phyloP scores from a whole-genome alignment of 2,113 vertebrate species.

The Alces alces region DNA sequence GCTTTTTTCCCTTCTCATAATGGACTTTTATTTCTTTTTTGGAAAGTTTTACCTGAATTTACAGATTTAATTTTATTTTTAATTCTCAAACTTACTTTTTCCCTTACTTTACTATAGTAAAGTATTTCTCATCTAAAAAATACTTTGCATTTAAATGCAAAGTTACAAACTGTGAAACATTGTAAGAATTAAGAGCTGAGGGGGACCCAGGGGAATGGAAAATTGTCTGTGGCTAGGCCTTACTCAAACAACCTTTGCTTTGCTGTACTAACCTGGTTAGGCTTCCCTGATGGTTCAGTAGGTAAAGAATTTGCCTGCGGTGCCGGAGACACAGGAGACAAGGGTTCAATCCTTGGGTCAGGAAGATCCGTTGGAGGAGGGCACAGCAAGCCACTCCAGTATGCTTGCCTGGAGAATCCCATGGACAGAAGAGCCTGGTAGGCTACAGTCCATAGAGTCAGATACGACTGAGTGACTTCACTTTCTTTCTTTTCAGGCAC shows the following conservation, averaged over 20 bases:
- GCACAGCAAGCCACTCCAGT: neutral
- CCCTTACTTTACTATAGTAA: neutral
- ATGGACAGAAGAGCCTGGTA: neutral
- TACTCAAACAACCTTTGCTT: neutral
- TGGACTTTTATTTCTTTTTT: neutral
- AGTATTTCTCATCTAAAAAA: neutral
- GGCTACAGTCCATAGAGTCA: neutral
- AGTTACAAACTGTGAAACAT: neutral
- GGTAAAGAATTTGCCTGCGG: neutral
- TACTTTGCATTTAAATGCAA: neutral
- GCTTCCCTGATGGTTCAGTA: neutral
- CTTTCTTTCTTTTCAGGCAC: neutral
- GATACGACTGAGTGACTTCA: neutral
- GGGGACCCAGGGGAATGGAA: neutral
- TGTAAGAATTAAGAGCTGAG: neutral
- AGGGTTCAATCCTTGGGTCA: fast-evolving
- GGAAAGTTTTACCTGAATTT: neutral
- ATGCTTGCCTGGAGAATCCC: neutral
- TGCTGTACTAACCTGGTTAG: neutral
- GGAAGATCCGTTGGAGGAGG: neutral
- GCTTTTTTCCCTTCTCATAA: fast-evolving
- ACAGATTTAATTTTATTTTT: neutral
- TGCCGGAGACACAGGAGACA: neutral
- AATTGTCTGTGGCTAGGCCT: fast-evolving
- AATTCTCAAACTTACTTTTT: neutral